These are phyloP conservation scores for Mellilla xanthometata DNA, from an alignment of 2,888 invertebrate species.

Conservation along the genomic window DNA sequence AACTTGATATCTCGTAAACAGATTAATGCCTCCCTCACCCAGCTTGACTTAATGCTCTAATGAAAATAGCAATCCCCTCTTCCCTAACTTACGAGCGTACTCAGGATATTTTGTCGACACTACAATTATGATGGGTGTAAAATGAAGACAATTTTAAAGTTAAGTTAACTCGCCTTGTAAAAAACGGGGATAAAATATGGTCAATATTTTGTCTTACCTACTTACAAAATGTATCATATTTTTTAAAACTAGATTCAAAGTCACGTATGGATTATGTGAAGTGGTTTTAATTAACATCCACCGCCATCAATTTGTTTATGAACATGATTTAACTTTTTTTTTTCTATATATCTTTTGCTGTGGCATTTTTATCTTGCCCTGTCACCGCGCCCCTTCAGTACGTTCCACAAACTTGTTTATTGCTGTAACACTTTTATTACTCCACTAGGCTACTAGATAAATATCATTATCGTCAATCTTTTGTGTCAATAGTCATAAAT, in stretches of 20 bases:
- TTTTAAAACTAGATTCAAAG: too few species aligned
- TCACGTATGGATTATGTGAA: too few species aligned
- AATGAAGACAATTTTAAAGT: too few species aligned
- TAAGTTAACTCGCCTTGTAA: too few species aligned
- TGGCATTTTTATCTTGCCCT: background rate
- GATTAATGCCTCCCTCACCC: constrained; percentile 56
- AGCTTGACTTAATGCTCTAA: constrained; percentile 53
- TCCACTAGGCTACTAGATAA: constrained; percentile 24
- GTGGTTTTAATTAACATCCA: too few species aligned
- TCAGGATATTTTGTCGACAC: constrained; percentile 1
- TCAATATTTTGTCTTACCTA: too few species aligned
- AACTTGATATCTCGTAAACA: constrained; percentile 67
- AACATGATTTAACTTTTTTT: too few species aligned
- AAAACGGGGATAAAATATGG: too few species aligned
- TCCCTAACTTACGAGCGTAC: constrained; percentile 8
- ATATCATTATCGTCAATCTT: constrained; percentile 33
- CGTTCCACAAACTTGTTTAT: constrained; percentile 26
- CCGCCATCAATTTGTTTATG: too few species aligned
- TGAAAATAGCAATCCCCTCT: constrained; percentile 23
- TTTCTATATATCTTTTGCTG: too few species aligned
- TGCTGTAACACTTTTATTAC: constrained; percentile 31
- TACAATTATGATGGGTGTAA: too few species aligned
- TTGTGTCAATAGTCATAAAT: constrained; percentile 31
- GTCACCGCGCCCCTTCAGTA: background rate
- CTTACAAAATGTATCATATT: too few species aligned